Evolutionary conservation across 2,888 invertebrate species (phyloP).

Genomic region (Brachynemurus nebulosus): DNA sequence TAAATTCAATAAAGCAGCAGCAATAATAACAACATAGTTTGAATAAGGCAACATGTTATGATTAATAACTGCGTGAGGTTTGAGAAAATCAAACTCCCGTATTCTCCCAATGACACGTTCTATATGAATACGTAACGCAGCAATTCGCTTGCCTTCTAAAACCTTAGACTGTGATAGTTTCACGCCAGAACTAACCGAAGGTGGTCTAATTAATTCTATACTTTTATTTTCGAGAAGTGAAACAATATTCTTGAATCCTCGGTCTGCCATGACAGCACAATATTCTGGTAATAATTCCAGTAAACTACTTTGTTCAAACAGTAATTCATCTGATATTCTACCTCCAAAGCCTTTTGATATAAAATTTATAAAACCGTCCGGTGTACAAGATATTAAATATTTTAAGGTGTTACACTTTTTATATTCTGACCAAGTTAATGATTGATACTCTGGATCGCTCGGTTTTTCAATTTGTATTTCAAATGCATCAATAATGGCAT

Average conservation of each 20-base stretch:
- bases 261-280: slow-evolving; percentile 17
- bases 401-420: too few species aligned
- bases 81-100: slow-evolving; percentile 16
- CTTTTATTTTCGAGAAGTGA: slow-evolving; percentile 13
- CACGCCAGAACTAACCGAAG: slow-evolving; percentile 13
- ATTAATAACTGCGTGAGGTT: slow-evolving; percentile 15
- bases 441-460: slow-evolving; percentile 7
- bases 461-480: slow-evolving; percentile 9
- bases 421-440: slow-evolving; percentile 8
- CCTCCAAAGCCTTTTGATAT: slow-evolving; percentile 23
- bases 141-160: slow-evolving; percentile 16
- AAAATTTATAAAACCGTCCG: slow-evolving; percentile 22
- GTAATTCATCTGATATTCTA: slow-evolving; percentile 17
- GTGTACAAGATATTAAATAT: slow-evolving; percentile 17
- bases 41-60: slow-evolving; percentile 9
- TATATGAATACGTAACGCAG: slow-evolving; percentile 17
- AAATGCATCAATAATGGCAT: slow-evolving; percentile 6
- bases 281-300: slow-evolving; percentile 14
- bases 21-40: slow-evolving; percentile 14
- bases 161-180: slow-evolving; percentile 16
- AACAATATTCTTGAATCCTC: slow-evolving; percentile 19
- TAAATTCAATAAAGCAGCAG: slow-evolving; percentile 15
- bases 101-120: slow-evolving; percentile 19
- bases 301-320: slow-evolving; percentile 18
- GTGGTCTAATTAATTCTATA: slow-evolving; percentile 16